phyloP scores from a whole-genome alignment of 2,113 vertebrate species.

The Bos javanicus region DNA sequence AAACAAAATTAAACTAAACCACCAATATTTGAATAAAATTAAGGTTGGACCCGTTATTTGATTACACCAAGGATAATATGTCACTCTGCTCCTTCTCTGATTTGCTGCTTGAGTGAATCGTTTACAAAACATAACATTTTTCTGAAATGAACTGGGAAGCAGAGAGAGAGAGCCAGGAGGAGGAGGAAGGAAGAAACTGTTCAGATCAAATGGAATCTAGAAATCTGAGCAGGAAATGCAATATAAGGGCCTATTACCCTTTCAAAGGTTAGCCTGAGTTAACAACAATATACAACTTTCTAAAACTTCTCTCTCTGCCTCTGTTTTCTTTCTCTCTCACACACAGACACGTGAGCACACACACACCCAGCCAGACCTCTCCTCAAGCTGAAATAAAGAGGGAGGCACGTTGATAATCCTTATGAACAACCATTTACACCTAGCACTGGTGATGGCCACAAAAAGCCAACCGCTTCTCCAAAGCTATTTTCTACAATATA shows the following conservation, averaged over 20 bases:
- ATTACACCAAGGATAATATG: not conserved
- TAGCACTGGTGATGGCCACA: not conserved
- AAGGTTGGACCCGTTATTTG: not conserved
- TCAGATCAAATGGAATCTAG: not conserved
- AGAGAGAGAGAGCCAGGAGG: no score
- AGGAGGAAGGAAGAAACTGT: not conserved
- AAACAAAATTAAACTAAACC: not conserved
- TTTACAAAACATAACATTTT: not conserved
- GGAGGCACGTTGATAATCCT: not conserved
- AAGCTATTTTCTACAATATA: not conserved
- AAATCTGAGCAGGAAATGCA: not conserved
- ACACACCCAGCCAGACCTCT: not conserved
- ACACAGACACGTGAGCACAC: not conserved
- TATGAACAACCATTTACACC: not conserved
- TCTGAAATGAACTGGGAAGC: not conserved
- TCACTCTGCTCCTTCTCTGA: not conserved
- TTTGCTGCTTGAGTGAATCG: slow-evolving; percentile 23
- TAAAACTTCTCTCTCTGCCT: not conserved
- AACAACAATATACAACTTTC: not conserved
- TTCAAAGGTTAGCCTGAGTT: not conserved
- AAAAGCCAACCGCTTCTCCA: not conserved
- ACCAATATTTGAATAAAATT: not conserved
- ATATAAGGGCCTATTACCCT: not conserved
- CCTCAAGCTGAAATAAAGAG: not conserved
- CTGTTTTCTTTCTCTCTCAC: not conserved